A percentile compares a stretch with the other conserved stretches of the same genome.
Evolutionary conservation across 2,888 invertebrate species (phyloP).

Genomic region (Odontothrips loti): DNA sequence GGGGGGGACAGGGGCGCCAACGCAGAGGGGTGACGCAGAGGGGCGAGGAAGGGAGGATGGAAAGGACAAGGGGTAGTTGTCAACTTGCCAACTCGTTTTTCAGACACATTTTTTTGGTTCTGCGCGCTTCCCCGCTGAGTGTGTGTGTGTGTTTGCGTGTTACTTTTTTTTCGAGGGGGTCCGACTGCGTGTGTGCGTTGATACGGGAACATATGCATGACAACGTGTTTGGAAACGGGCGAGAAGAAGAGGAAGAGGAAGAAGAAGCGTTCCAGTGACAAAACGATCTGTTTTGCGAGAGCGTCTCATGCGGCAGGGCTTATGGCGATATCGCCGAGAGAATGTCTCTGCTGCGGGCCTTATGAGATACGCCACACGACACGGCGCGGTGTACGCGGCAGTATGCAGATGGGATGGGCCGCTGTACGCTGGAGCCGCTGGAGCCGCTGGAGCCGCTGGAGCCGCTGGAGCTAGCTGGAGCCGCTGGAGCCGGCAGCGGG

Average conservation of each 20-base stretch:
- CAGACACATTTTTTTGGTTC: neutral
- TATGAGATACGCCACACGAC: neutral
- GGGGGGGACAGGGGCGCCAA: too few species aligned
- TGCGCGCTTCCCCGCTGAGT: neutral
- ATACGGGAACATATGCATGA: constrained; percentile 19
- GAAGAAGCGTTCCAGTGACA: too few species aligned
- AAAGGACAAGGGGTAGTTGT: constrained; percentile 16
- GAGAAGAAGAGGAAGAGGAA: neutral
- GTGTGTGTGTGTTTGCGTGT: neutral
- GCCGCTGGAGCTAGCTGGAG: too few species aligned
- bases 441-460: too few species aligned
- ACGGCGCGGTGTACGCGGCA: neutral
- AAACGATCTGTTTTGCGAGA: too few species aligned
- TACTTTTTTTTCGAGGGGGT: neutral
- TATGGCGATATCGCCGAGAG: too few species aligned
- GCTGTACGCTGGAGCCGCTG: too few species aligned
- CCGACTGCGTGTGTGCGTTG: neutral
- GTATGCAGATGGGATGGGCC: neutral
- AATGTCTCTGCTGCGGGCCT: neutral
- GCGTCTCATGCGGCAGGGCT: too few species aligned
- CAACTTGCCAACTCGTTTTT: constrained; percentile 20
- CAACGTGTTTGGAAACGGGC: neutral
- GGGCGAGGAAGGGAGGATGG: neutral
- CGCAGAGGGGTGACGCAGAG: neutral
- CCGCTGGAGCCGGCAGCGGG: too few species aligned